Conservation (phyloP, 2,888 invertebrate genomes). For the Rotaria sp. region DNA sequence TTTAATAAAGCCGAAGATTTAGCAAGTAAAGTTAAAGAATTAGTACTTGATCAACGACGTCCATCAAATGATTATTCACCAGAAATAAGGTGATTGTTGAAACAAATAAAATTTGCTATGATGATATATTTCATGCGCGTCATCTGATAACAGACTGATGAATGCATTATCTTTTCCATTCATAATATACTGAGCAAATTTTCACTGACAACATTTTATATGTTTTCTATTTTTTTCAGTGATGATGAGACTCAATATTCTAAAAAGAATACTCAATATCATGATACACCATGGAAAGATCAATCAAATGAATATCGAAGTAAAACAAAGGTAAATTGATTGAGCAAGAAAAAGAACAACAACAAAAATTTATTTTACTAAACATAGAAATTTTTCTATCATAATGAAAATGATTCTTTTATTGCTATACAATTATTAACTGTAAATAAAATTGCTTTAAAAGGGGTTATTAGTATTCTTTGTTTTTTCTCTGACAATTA, state of each 20-base stretch:
- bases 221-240: background rate
- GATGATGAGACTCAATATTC: background rate
- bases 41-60: conserved; percentile 9
- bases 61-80: conserved; percentile 3
- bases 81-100: background rate
- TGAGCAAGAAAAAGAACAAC: background rate
- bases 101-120: background rate
- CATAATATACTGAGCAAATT: conserved; percentile 22
- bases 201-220: background rate
- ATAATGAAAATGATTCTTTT: background rate
- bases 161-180: conserved; percentile 13
- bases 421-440: background rate
- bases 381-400: background rate
- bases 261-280: background rate
- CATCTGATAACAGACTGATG: conserved; percentile 10
- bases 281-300: background rate
- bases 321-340: background rate
- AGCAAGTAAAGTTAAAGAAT: conserved; percentile 13
- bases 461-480: too few species aligned
- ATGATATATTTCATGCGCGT: conserved; percentile 28
- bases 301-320: background rate
- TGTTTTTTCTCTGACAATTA: too few species aligned
- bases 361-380: background rate
- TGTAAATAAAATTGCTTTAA: background rate
- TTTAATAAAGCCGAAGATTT: background rate